Evolutionary conservation across 2,888 invertebrate species (phyloP).

Genomic region (Pseudococcus jackbeardsleyi): DNA sequence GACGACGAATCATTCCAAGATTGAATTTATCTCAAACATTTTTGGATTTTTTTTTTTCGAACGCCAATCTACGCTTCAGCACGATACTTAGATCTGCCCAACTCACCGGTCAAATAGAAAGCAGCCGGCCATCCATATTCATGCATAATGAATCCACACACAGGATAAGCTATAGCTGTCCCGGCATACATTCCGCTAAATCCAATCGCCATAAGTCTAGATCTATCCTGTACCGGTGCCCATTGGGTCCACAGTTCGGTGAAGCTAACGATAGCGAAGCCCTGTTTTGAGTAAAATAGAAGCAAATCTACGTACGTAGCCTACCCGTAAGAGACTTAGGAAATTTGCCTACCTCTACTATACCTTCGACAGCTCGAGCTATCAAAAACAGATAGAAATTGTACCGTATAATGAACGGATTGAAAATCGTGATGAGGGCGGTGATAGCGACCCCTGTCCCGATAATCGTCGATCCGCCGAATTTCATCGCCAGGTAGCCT

Average conservation of each 20-base stretch:
- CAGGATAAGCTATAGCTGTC: conserved; percentile 8
- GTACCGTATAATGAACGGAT: conserved; percentile 74
- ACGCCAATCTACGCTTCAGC: too few species aligned
- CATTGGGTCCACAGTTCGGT: conserved; percentile 20
- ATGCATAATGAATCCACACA: conserved; percentile 30
- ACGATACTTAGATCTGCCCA: too few species aligned
- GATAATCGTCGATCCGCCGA: conserved; percentile 85
- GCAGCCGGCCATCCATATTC: conserved; percentile 84
- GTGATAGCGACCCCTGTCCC: conserved; percentile 84
- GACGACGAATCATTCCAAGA: too few species aligned
- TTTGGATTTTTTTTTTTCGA: too few species aligned
- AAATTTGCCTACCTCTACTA: background rate
- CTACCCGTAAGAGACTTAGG: too few species aligned
- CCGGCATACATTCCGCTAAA: conserved; percentile 33
- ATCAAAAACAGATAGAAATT: background rate
- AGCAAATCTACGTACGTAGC: conserved; percentile 67
- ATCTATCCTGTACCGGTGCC: conserved; percentile 32
- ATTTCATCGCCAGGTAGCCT: conserved; percentile 84
- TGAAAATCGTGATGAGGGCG: conserved; percentile 83
- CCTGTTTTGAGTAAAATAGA: background rate
- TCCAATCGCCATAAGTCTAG: conserved; percentile 29
- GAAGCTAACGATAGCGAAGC: conserved; percentile 23
- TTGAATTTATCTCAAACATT: too few species aligned
- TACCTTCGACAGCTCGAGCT: conserved; percentile 24
- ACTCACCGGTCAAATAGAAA: conserved; percentile 76